Evolutionary conservation across 37 sponge, comb jelly and placozoan species (phyloP).

Genomic region (Spongia lamella): DNA sequence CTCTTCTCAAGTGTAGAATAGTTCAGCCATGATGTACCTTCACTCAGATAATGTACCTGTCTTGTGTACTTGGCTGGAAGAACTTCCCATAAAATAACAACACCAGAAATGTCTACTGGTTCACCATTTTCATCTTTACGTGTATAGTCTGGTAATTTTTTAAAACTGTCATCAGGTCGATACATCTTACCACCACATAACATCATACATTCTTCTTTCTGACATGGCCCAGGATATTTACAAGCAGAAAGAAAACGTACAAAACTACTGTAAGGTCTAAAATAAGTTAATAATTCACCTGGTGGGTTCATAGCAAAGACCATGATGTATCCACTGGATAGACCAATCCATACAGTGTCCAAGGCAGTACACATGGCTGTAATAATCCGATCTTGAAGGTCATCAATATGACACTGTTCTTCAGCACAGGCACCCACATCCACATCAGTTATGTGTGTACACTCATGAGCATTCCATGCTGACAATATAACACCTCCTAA

Average conservation of each 20-base stretch:
- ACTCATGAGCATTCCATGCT: slow-evolving; percentile 65
- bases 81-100: neutral
- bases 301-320: slow-evolving; percentile 51
- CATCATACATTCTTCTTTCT: neutral
- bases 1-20: too few relatives aligned
- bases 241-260: slow-evolving; percentile 58
- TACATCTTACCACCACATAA: neutral
- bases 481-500: slow-evolving; percentile 49
- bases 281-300: slow-evolving; percentile 19
- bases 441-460: slow-evolving; percentile 42
- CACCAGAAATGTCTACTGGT: neutral
- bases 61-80: neutral
- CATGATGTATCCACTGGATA: slow-evolving; percentile 83
- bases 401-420: too few relatives aligned
- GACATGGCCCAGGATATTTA: neutral
- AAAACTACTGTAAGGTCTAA: slow-evolving; percentile 41
- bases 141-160: neutral
- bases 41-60: too few relatives aligned
- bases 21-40: too few relatives aligned
- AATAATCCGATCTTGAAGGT: slow-evolving; percentile 43
- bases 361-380: slow-evolving; percentile 68
- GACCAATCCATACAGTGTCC: slow-evolving; percentile 87
- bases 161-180: too few relatives aligned
- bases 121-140: neutral
- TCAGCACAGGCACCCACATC: neutral